phyloP scores from a whole-genome alignment of 2,113 vertebrate species.

The Stegostoma tigrinum region DNA sequence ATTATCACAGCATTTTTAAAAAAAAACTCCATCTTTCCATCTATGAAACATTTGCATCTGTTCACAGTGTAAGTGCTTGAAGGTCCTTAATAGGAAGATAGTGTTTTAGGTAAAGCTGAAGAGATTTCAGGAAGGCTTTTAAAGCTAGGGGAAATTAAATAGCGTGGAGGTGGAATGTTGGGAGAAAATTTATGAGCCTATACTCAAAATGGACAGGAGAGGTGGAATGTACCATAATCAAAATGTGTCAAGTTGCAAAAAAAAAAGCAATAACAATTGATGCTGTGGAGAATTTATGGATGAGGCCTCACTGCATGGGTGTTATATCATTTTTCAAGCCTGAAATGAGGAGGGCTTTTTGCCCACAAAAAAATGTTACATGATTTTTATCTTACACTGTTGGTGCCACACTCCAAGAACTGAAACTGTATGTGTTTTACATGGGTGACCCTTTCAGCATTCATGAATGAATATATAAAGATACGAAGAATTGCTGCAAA shows the following conservation, averaged over 20 bases:
- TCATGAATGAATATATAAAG: not conserved
- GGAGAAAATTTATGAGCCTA: not conserved
- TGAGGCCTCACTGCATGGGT: not conserved
- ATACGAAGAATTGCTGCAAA: not conserved
- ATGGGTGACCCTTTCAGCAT: not conserved
- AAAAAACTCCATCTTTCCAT: not conserved
- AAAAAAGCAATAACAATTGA: not conserved
- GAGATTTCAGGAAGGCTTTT: not conserved
- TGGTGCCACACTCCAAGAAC: too few species aligned
- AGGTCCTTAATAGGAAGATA: not conserved
- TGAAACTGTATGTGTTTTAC: not conserved
- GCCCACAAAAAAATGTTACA: not conserved
- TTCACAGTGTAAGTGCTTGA: not conserved
- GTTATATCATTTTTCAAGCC: not conserved
- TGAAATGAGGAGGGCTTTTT: not conserved
- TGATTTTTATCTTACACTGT: not conserved
- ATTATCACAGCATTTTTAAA: not conserved
- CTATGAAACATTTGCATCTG: not conserved
- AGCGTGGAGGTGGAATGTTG: not conserved
- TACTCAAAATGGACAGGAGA: not conserved
- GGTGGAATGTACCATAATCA: not conserved
- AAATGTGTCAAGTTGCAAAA: not conserved
- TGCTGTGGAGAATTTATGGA: not conserved
- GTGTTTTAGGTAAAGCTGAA: too few species aligned
- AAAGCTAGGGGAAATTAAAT: not conserved